Base-by-base conservation (phyloP, 2,888 invertebrate species). In the Diarsia mendica region DNA sequence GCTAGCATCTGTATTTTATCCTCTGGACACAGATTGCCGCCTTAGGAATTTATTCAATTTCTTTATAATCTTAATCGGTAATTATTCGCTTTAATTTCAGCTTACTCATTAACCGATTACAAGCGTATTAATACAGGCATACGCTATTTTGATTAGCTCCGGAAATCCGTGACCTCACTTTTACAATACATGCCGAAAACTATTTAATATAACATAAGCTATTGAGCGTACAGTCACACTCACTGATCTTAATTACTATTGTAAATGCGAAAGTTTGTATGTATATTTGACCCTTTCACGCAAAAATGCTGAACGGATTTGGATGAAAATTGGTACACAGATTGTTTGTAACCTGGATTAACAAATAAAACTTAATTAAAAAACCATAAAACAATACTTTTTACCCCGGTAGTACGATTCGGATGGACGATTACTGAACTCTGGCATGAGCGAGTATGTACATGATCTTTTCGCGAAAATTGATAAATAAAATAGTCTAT, bases 141-240 rank as follows among this genome's bases (percentile, higher is more conserved):
- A 28, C 63, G 33, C 71, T 55, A 69, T 72, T 77, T 80, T n/a
- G 23, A 64, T 39, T 67, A 23, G n/a, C 60, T 48, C 85, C 83
- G 85, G 85, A 87, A 67, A 85, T 85, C 83, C 87, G 85, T 80
- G 67, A 79, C 33, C 63, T 9, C 60, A 76, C 71, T 72, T 74
- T 28, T 20, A 71, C 69, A 76, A 67, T 67, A 63, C 55, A 33
- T 33, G 55, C n/a, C 48, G n/a, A 61, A 44, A 72, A 69, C 46
- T 53, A 73, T 77, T 71, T 65, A 64, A 83, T 67, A 3, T 69
- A 68, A 71, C 65, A 70, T 13, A 55, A 77, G 71, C 72, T 65
- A 77, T 61, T 75, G 18, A 67, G 13, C 28, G 49, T 51, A 63
- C 63, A 63, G n/a, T 63, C 44, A 44, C 33, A 20, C 1, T 13